Evolutionary conservation across 2,113 vertebrate species (phyloP).

Genomic region (Gymnobelideus leadbeateri): DNA sequence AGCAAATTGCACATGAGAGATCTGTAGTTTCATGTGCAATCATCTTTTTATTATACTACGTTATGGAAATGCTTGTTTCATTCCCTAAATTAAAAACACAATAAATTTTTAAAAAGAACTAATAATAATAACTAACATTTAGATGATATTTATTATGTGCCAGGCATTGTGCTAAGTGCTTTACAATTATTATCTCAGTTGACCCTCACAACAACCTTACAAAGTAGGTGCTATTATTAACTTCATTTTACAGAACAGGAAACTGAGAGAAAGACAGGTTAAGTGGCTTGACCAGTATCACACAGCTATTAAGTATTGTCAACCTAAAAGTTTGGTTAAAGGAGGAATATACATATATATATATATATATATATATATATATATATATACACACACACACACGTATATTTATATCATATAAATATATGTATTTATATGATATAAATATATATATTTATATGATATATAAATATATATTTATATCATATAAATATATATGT

Average conservation of each 20-base stretch:
- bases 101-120: neutral
- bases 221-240: neutral
- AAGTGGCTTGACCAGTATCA: neutral
- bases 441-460: too few relatives aligned
- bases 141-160: neutral
- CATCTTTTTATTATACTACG: neutral
- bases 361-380: too few relatives aligned
- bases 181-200: neutral
- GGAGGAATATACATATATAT: too few relatives aligned
- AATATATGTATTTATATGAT: too few relatives aligned
- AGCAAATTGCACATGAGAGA: neutral
- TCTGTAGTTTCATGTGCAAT: neutral
- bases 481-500: too few relatives aligned
- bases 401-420: too few relatives aligned
- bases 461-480: too few relatives aligned
- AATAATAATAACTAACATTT: neutral
- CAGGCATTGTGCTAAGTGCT: neutral
- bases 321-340: too few relatives aligned
- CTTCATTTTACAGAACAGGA: neutral
- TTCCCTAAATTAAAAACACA: neutral
- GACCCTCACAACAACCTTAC: neutral
- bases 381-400: too few relatives aligned
- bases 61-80: neutral
- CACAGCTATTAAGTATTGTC: neutral
- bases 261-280: neutral